phyloP scores from a whole-genome alignment of 2,797 vertebrate species.

The Meriones psammophilus region DNA sequence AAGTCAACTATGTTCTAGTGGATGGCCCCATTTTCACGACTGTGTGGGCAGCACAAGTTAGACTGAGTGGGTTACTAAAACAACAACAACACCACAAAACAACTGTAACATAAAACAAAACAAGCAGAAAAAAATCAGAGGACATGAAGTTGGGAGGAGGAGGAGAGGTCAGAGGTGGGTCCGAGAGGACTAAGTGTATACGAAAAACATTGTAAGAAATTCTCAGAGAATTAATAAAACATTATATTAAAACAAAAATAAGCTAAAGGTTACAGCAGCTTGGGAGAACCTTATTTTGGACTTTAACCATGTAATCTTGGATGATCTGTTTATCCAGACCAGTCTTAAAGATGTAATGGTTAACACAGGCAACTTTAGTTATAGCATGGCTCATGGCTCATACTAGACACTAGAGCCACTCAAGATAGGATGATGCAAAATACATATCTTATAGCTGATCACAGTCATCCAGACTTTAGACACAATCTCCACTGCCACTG shows the following conservation, averaged over 20 bases:
- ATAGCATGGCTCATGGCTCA: background rate
- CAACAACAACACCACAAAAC: background rate
- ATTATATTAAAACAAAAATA: background rate
- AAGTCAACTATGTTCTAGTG: background rate
- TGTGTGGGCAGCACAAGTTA: background rate
- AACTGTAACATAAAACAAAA: background rate
- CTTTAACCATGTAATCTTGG: background rate
- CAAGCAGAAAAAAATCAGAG: background rate
- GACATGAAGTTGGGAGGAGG: background rate
- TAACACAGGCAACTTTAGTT: background rate
- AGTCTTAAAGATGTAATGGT: background rate
- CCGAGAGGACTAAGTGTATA: too few relatives aligned
- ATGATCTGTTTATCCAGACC: background rate
- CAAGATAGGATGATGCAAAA: background rate
- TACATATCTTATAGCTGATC: background rate
- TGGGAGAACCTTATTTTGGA: constrained; percentile 11
- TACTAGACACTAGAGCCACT: background rate
- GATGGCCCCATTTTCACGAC: background rate
- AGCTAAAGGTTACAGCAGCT: background rate
- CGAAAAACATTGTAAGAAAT: background rate
- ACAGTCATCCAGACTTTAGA: background rate
- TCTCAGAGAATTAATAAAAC: background rate
- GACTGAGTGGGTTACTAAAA: background rate
- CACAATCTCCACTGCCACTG: background rate
- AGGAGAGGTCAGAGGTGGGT: background rate